Evolutionary conservation across 2,113 vertebrate genomes (phyloP).

Genomic region (Neogobius melanostomus): DNA sequence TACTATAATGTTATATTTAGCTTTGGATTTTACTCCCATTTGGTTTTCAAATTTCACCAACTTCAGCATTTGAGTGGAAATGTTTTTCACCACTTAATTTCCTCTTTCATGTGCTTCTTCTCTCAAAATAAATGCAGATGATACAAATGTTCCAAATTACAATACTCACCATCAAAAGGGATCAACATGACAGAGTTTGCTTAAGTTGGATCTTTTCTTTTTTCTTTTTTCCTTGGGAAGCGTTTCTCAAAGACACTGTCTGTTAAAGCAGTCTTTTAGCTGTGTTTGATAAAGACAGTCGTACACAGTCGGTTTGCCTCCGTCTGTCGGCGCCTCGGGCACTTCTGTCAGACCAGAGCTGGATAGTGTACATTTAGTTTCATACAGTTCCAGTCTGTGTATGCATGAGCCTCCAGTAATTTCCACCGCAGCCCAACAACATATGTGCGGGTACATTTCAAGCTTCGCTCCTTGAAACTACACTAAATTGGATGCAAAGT

Average conservation of each 20-base stretch:
- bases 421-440: not conserved
- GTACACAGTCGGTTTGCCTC: slow-evolving; percentile 63
- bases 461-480: not conserved
- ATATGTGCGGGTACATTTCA: not conserved
- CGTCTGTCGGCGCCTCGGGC: slow-evolving; percentile 66
- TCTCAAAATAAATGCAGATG: slow-evolving; percentile 49
- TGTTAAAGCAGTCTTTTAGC: slow-evolving; percentile 57
- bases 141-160: slow-evolving; percentile 40
- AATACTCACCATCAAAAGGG: slow-evolving; percentile 23
- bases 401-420: slow-evolving; percentile 19
- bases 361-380: slow-evolving; percentile 34
- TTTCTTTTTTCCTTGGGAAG: slow-evolving; percentile 26
- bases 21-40: not conserved
- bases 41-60: not conserved
- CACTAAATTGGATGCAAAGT: too few relatives aligned
- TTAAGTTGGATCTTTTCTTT: slow-evolving; percentile 21
- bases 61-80: slow-evolving; percentile 28
- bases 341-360: slow-evolving; percentile 49
- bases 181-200: slow-evolving; percentile 28
- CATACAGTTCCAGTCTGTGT: slow-evolving; percentile 23
- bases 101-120: slow-evolving; percentile 27
- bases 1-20: too few relatives aligned
- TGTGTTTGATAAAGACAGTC: slow-evolving; percentile 61
- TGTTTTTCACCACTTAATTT: slow-evolving; percentile 54
- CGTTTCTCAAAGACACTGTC: slow-evolving; percentile 45